Base-by-base conservation (phyloP, 2,797 vertebrate species). In the Chromis chromis region DNA sequence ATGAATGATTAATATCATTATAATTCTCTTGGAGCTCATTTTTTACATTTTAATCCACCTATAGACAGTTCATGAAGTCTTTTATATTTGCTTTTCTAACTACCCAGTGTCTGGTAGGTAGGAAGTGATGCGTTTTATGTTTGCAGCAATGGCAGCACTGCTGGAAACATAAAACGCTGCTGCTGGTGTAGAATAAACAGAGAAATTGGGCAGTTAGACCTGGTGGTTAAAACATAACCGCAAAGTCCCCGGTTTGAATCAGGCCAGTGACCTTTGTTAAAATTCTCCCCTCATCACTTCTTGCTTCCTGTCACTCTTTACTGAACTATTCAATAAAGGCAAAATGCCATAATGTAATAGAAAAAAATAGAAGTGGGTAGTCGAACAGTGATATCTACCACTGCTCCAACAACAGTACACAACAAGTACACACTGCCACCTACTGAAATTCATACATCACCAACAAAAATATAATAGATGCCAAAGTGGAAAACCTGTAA, bases 91-190 rank as follows among this genome's bases (percentile, higher is more conserved):
- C n/a, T 76, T 78, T 71, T 68, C 36, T 52, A 69, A 57, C 28
- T 40, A 70, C 22, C 42, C 25, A 54, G 52, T 61, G 66, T 70
- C 2, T 65, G 46, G 58, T 55, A 40, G 22, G 42, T 39, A 77
- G 60, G 39, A 83, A 58, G 59, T 55, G 61, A 77, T 63, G 49
- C 17, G 14, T 77, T 72, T 79, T 55, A 69, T 49, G 53, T 82
- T 74, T 82, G 27, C 17, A 27, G 44, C 52, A 39, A 40, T 24
- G 42, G 40, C 64, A 69, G 66, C 14, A 0, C 58, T 31, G 0
- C 40, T 57, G 59, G 60, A 70, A 80, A 76, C 40, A 82, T 73
- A 44, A 64, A 76, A 78, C 48, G n/a, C 48, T 21, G 2, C 71
- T 52, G 75, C 77, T 55, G 25, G 11, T 53, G 64, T 53, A 67